Evolutionary conservation across 1,140 invertebrate species (phyloP).

Genomic region (Yoshiicerus persimilis): DNA sequence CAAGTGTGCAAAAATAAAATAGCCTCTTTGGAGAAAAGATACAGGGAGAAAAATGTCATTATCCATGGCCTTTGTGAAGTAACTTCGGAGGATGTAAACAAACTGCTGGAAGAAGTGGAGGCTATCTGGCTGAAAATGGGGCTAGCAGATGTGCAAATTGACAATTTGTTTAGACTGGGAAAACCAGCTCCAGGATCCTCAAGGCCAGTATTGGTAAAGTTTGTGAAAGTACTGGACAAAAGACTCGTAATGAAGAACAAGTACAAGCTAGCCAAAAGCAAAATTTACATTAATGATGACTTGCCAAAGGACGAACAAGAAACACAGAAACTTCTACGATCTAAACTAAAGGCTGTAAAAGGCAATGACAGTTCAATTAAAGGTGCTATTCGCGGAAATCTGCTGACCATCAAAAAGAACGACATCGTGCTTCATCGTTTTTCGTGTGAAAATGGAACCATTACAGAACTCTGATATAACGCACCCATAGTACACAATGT

Average conservation of each 20-base stretch:
- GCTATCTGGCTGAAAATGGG: background rate
- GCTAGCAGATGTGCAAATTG: background rate
- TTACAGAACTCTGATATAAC: background rate
- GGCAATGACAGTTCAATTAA: background rate
- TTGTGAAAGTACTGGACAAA: background rate
- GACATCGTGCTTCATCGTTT: background rate
- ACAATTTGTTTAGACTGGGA: background rate
- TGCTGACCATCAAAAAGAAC: background rate
- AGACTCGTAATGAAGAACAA: background rate
- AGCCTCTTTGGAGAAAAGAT: background rate
- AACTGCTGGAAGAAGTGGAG: background rate
- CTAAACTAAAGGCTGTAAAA: background rate
- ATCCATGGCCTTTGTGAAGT: background rate
- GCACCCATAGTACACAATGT: background rate
- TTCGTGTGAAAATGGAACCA: background rate
- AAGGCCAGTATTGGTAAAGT: background rate
- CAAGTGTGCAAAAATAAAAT: background rate
- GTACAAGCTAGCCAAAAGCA: background rate
- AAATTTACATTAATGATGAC: conserved; percentile 21
- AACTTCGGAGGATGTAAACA: background rate
- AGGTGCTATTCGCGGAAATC: background rate
- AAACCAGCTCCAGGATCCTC: background rate
- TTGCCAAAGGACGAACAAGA: background rate
- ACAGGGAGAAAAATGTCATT: background rate
- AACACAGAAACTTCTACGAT: background rate